These are phyloP conservation scores for Lepidostoma basale DNA, from an alignment of 1,140 invertebrate genomes.

Conservation along the genomic window DNA sequence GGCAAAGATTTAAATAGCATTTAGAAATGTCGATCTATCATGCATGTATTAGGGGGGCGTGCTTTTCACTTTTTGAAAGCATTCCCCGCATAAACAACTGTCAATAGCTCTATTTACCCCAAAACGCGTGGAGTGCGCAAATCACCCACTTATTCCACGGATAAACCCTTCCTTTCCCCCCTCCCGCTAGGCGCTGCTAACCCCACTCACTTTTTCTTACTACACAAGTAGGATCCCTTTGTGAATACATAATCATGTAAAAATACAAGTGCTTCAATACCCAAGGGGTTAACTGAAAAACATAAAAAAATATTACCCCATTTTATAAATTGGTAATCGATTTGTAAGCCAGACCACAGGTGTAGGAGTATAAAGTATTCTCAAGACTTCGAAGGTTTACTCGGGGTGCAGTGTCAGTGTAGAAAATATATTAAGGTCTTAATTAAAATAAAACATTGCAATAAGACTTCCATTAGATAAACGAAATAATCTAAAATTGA, in stretches of 20 bases:
- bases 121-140: constrained; percentile 4
- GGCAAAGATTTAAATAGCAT: background rate
- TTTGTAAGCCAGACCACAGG: constrained; percentile 32
- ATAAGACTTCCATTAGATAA: too few relatives aligned
- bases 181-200: too few relatives aligned
- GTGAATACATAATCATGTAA: constrained; percentile 31
- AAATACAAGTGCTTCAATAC: constrained; percentile 30
- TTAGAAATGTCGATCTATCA: constrained; percentile 8
- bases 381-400: constrained; percentile 1
- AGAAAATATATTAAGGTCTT: too few relatives aligned
- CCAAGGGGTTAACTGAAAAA: constrained; percentile 23
- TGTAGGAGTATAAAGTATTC: constrained; percentile 13
- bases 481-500: too few relatives aligned
- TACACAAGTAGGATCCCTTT: constrained; percentile 5
- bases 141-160: constrained; percentile 20
- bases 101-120: constrained; percentile 15
- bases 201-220: constrained; percentile 3
- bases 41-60: background rate
- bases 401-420: too few relatives aligned
- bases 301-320: constrained; percentile 38
- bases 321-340: constrained; percentile 44
- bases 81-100: constrained; percentile 16
- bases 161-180: constrained; percentile 1
- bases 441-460: too few relatives aligned
- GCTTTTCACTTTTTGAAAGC: constrained; percentile 14